Conservation (phyloP, 2,888 invertebrate species). For the Thereva nobilitata region DNA sequence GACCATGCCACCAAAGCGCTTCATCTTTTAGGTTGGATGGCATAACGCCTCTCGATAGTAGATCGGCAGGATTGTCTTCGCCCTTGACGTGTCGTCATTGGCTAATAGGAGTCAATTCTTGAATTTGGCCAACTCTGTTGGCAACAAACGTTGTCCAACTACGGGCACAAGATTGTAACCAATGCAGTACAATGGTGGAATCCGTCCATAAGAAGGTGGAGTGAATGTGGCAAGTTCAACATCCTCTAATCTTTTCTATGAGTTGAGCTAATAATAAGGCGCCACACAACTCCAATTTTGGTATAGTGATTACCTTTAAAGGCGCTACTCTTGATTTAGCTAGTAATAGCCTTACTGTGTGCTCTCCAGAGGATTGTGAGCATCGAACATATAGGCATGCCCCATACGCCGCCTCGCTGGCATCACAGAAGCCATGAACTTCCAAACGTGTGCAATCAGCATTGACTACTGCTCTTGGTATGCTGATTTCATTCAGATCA, state of each 20-base stretch:
- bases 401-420: constrained; percentile 7
- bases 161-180: neutral
- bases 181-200: constrained; percentile 1
- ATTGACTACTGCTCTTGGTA: neutral
- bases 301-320: neutral
- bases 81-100: constrained; percentile 21
- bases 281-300: neutral
- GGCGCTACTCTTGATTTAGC: constrained; percentile 1
- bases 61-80: constrained; percentile 28
- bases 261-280: neutral
- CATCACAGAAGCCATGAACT: constrained; percentile 22
- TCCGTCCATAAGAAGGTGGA: neutral
- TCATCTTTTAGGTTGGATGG: constrained; percentile 31
- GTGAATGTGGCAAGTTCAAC: too few species aligned
- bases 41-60: constrained; percentile 28
- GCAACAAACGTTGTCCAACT: constrained; percentile 1
- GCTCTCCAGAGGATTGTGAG: neutral
- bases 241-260: neutral
- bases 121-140: constrained; percentile 15
- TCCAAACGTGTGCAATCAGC: neutral
- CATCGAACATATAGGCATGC: neutral
- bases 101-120: constrained; percentile 3
- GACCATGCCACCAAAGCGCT: constrained; percentile 33
- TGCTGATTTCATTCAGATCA: neutral
- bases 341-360: neutral